A percentile compares a stretch with the other conserved stretches of the same genome.
These are phyloP conservation scores for Galerucella calmariensis DNA, from an alignment of 2,888 invertebrate species.

Conservation along the genomic window DNA sequence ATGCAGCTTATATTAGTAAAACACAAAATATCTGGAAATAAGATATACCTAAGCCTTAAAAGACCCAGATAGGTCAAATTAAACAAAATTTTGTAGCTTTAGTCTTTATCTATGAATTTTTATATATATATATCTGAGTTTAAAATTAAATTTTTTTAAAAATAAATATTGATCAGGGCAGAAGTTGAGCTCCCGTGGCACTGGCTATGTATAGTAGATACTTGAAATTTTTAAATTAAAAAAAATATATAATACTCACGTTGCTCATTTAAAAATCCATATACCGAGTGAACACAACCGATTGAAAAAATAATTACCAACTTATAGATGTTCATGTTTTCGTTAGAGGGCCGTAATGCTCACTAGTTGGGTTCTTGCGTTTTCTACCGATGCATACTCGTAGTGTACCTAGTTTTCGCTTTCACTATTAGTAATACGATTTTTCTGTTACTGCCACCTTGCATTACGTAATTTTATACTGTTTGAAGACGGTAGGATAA, in stretches of 20 bases:
- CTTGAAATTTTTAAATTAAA: not conserved
- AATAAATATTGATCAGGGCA: too few species aligned
- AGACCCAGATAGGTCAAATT: too few species aligned
- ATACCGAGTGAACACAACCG: conserved; percentile 45
- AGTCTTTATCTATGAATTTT: too few species aligned
- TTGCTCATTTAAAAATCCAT: conserved; percentile 53
- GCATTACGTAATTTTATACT: conserved; percentile 25
- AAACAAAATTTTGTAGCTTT: too few species aligned
- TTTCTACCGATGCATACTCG: conserved; percentile 41
- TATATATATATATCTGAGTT: too few species aligned
- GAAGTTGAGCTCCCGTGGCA: too few species aligned
- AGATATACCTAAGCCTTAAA: too few species aligned
- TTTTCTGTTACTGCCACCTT: conserved; percentile 25
- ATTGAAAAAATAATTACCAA: conserved; percentile 49
- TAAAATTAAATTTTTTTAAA: too few species aligned
- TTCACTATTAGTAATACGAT: conserved; percentile 55
- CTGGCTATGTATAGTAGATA: too few species aligned
- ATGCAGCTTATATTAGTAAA: too few species aligned
- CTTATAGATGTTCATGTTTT: conserved; percentile 53
- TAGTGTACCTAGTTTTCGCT: conserved; percentile 46
- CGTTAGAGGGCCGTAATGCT: conserved; percentile 31
- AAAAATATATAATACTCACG: conserved; percentile 51
- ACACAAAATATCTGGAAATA: too few species aligned
- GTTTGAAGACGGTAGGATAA: conserved; percentile 6
- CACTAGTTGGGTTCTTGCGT: conserved; percentile 32